Conservation (phyloP, 2,888 invertebrate genomes). For the Agonopterix subpropinquella region DNA sequence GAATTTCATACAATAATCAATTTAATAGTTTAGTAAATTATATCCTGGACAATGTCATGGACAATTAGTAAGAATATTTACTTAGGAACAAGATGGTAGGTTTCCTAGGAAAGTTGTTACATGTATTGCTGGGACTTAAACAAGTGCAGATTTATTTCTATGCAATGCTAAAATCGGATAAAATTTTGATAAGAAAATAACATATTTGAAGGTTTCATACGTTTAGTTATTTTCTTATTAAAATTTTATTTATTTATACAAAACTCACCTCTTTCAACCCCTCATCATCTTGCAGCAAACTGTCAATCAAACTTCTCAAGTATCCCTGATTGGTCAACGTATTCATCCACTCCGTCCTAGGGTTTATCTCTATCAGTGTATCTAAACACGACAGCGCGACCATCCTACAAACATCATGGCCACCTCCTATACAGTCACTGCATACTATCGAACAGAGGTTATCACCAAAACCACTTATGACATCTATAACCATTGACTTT, state of each 20-base stretch:
- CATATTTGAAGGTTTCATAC: too few species aligned
- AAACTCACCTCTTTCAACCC: constrained; percentile 71
- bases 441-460: constrained; percentile 87
- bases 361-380: constrained; percentile 84
- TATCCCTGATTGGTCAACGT: constrained; percentile 77
- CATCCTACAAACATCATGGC: constrained; percentile 93
- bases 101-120: too few species aligned
- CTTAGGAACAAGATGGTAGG: too few species aligned
- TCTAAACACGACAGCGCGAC: constrained; percentile 89
- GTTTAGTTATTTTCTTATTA: too few species aligned
- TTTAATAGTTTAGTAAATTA: too few species aligned
- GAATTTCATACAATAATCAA: too few species aligned
- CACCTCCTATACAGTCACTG: constrained; percentile 87
- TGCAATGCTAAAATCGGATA: too few species aligned
- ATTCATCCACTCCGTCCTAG: constrained; percentile 75
- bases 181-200: neutral
- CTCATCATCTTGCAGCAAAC: constrained; percentile 84
- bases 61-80: too few species aligned
- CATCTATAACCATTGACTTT: constrained; percentile 59
- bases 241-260: too few species aligned
- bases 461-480: constrained; percentile 84
- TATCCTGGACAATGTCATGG: too few species aligned
- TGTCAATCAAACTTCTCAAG: constrained; percentile 88
- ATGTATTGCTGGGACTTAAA: too few species aligned
- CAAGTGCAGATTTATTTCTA: too few species aligned